Conservation (phyloP, 2,113 vertebrate genomes). For the Myrmecophaga tridactyla region DNA sequence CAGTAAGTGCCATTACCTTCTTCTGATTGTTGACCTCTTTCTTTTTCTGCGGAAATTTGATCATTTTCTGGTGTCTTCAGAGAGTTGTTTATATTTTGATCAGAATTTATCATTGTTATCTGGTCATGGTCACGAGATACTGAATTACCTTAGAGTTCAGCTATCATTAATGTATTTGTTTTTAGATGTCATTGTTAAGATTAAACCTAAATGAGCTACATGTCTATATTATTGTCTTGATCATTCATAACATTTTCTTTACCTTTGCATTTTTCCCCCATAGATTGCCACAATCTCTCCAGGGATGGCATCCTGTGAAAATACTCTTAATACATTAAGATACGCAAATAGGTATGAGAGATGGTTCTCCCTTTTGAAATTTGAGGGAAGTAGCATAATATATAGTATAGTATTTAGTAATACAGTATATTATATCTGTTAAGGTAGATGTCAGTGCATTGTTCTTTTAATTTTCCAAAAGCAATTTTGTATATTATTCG, state of each 20-base stretch:
- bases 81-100: constrained; percentile 40
- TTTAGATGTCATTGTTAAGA: constrained; percentile 36
- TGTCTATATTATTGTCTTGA: constrained; percentile 25
- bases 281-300: constrained; percentile 99
- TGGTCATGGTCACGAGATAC: neutral
- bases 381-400: constrained; percentile 1
- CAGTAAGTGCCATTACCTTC: neutral
- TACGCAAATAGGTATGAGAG: constrained; percentile 96
- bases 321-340: constrained; percentile 97
- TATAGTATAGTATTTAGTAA: no score
- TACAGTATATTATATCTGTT: no score
- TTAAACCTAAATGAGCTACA: neutral
- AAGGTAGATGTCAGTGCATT: neutral
- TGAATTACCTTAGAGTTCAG: constrained; percentile 32
- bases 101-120: neutral
- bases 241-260: constrained; percentile 55
- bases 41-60: constrained; percentile 16
- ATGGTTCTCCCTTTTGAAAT: constrained; percentile 38
- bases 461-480: constrained; percentile 27
- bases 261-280: neutral
- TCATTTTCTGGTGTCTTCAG: constrained; percentile 13
- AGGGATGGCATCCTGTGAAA: constrained; percentile 99
- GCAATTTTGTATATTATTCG: neutral
- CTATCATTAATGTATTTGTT: neutral
- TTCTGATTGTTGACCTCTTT: neutral